phyloP scores from a whole-genome alignment of 64 coral and sea anemone genomes.

The Stylophora pistillata region DNA sequence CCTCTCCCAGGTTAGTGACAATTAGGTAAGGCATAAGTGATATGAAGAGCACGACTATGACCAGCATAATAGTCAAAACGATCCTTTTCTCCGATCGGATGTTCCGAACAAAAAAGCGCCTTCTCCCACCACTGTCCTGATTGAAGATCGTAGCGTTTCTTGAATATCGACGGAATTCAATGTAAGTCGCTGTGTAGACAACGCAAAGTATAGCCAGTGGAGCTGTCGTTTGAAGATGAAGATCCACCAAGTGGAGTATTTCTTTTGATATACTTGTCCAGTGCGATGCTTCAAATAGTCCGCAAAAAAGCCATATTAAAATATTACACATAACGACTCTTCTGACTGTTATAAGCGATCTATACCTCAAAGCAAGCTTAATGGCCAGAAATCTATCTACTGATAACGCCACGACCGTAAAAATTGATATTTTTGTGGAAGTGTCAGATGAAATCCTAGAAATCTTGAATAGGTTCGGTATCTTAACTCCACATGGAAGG shows the following conservation, averaged over 20 bases:
- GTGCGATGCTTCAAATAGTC: constrained; percentile 65
- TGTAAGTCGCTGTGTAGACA: constrained; percentile 58
- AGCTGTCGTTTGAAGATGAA: constrained; percentile 76
- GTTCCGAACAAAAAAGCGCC: constrained; percentile 25
- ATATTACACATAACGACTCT: constrained; percentile 32
- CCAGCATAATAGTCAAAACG: constrained; percentile 50
- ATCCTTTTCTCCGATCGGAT: constrained; percentile 68
- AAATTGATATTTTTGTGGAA: constrained; percentile 69
- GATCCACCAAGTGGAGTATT: constrained; percentile 53
- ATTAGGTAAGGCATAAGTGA: constrained; percentile 65
- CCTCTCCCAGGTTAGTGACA: constrained; percentile 32
- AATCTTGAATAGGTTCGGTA: constrained; percentile 8
- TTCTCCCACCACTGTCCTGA: background rate
- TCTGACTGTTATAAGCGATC: constrained; percentile 30
- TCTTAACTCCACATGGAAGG: background rate
- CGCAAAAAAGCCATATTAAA: constrained; percentile 47
- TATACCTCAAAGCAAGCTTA: constrained; percentile 66
- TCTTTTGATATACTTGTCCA: constrained; percentile 9
- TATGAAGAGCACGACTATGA: constrained; percentile 60
- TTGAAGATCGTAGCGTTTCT: constrained; percentile 62
- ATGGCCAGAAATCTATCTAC: constrained; percentile 72
- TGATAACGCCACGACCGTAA: constrained; percentile 62
- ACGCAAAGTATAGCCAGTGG: constrained; percentile 24
- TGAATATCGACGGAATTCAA: constrained; percentile 63
- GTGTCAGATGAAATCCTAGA: constrained; percentile 51